Evolutionary conservation across 2,113 vertebrate genomes (phyloP).

Genomic region (Marmota flaviventris): DNA sequence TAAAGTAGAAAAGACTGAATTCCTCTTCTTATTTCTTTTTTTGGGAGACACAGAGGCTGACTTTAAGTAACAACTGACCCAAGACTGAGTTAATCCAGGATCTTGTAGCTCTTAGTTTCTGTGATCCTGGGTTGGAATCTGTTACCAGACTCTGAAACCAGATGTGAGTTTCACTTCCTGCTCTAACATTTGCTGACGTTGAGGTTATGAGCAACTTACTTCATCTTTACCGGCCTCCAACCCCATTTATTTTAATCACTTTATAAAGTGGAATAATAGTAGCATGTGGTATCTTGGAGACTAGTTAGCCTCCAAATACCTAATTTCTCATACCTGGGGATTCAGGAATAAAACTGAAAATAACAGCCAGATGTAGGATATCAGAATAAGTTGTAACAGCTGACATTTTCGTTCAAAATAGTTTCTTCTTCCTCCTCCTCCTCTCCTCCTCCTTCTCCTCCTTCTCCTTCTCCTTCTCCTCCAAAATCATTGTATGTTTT

Average conservation of each 20-base stretch:
- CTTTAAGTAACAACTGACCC: background rate
- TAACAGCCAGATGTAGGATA: background rate
- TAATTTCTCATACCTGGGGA: background rate
- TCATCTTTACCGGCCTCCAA: background rate
- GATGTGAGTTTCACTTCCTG: background rate
- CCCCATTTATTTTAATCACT: background rate
- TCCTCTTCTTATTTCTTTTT: background rate
- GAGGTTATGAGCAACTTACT: background rate
- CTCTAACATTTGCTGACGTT: background rate
- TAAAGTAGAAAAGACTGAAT: background rate
- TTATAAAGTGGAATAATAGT: background rate
- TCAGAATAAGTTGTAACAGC: background rate
- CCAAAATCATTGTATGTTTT: background rate
- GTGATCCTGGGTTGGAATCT: background rate
- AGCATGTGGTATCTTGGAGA: background rate
- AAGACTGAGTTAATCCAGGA: background rate
- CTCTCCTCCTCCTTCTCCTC: too few relatives aligned
- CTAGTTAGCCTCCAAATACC: background rate
- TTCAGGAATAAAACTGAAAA: background rate
- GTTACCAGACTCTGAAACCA: background rate
- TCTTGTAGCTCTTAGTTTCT: conserved; percentile 43
- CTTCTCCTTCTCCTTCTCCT: too few relatives aligned
- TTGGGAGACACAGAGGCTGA: background rate
- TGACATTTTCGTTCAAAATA: background rate
- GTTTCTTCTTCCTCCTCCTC: background rate